Percentiles rank a stretch among this genome's conserved stretches.
Conservation (phyloP, 2,888 invertebrate genomes). For the Rhaphigaster nebulosa region DNA sequence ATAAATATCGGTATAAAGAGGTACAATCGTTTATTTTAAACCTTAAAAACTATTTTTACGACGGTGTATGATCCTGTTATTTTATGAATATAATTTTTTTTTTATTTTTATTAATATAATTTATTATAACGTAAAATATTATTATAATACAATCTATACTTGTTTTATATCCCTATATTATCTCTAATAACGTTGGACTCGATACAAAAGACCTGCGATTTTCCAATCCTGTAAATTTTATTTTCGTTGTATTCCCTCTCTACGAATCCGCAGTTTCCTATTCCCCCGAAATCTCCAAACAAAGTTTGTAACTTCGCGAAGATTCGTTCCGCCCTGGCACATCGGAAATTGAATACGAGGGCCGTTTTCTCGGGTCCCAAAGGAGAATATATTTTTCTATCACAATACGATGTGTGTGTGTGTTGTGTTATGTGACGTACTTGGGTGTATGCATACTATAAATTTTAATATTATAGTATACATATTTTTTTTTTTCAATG, state of each 20-base stretch:
- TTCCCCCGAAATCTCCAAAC: background rate
- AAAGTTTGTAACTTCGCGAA: constrained; percentile 23
- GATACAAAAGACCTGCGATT: background rate
- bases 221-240: constrained; percentile 15
- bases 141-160: background rate
- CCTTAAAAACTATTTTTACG: too few species aligned
- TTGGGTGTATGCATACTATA: too few species aligned
- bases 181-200: background rate
- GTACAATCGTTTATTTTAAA: too few species aligned
- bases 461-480: too few species aligned
- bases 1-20: too few species aligned
- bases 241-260: background rate
- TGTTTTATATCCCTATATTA: background rate
- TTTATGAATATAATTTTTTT: too few species aligned
- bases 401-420: background rate
- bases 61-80: too few species aligned
- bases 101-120: too few species aligned
- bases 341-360: constrained; percentile 9
- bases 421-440: background rate
- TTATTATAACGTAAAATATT: background rate
- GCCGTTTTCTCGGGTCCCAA: background rate
- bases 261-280: background rate
- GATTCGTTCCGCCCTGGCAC: background rate
- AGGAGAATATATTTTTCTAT: background rate
- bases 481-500: too few species aligned